Evolutionary conservation across 2,113 vertebrate genomes (phyloP), one percentile per base, ranked within the genome.

Genomic region (Syrrhaptes paradoxus): DNA sequence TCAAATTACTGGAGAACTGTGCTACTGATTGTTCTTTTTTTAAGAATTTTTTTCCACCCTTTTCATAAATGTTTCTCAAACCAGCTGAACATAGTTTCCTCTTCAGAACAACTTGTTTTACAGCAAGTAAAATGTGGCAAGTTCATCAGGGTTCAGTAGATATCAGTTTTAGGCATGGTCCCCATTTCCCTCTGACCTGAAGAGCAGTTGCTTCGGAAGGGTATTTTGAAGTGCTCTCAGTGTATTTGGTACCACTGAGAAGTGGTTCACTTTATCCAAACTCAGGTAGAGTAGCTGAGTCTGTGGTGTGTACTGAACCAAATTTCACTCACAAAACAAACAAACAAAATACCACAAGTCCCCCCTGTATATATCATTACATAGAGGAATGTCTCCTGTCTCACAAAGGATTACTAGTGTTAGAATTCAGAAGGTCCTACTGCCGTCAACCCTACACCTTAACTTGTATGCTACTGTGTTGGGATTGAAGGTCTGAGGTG

Each of bases 141-240:
- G 8, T 17, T 79, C 5, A 31, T 21, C 19, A 43, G 8, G 1
- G 7, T 55, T 91, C 36, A 41, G 66, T 19, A 67, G 12, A 52
- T n/a, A 19, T 41, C 18, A 0, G 0, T 70, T 87, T 34, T 57
- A 52, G 18, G 32, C 4, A 1, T 24, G 1, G 10, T 85, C 18
- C 4, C 4, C 16, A 10, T 68, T 73, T 78, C 32, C 12, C 32
- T 59, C 52, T 72, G 20, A 20, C 25, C 38, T 43, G 31, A 41
- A 52, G 8, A 51, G 28, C 11, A 14, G 17, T 43, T 49, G 11
- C 17, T 88, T 52, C 52, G 17, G 34, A 36, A 52, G 7, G 2
- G 12, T 38, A 20, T 70, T 93, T 63, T 72, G 9, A 82, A 78
- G 16, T 63, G 48, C 10, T 81, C 4, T 43, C 12, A 4, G 13